Conservation (phyloP, 2,888 invertebrate genomes). For the Tetanocera ferruginea region DNA sequence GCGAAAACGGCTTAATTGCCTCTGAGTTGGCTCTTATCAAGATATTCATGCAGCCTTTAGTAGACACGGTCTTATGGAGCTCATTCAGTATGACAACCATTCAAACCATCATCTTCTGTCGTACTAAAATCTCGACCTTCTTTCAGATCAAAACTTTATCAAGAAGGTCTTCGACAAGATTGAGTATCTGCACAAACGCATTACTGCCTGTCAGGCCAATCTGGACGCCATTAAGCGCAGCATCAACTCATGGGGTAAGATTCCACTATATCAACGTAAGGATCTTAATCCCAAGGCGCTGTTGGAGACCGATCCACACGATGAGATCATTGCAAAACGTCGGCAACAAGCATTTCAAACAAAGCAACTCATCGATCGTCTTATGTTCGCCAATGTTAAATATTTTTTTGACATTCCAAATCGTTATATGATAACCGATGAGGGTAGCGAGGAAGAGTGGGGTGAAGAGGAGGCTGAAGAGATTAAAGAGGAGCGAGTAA, state of each 20-base stretch:
- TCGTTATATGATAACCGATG: slow-evolving; percentile 51
- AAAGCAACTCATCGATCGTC: slow-evolving; percentile 73
- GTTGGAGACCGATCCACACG: slow-evolving; percentile 71
- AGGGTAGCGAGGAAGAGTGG: slow-evolving; percentile 44
- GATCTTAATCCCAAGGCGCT: slow-evolving; percentile 74
- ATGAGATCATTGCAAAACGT: slow-evolving; percentile 53
- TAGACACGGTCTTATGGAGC: slow-evolving; percentile 62
- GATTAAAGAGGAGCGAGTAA: slow-evolving; percentile 43
- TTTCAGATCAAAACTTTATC: slow-evolving; percentile 77
- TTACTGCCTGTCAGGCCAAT: slow-evolving; percentile 78
- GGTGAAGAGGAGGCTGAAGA: slow-evolving; percentile 40
- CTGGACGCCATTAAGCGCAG: slow-evolving; percentile 73
- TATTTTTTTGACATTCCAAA: slow-evolving; percentile 75
- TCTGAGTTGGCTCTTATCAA: slow-evolving; percentile 85
- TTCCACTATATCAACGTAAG: slow-evolving; percentile 82
- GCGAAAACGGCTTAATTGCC: slow-evolving; percentile 83
- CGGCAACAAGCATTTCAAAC: slow-evolving; percentile 71
- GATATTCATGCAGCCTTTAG: slow-evolving; percentile 76
- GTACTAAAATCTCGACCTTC: slow-evolving; percentile 32
- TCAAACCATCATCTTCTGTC: background rate
- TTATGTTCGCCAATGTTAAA: slow-evolving; percentile 77
- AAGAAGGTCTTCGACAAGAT: slow-evolving; percentile 77
- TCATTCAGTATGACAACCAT: slow-evolving; percentile 49
- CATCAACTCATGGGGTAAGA: slow-evolving; percentile 79
- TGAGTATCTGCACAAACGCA: slow-evolving; percentile 79